These are phyloP conservation scores for Drosophila bunnanda DNA, from an alignment of 2,888 invertebrate species.

Conservation along the genomic window DNA sequence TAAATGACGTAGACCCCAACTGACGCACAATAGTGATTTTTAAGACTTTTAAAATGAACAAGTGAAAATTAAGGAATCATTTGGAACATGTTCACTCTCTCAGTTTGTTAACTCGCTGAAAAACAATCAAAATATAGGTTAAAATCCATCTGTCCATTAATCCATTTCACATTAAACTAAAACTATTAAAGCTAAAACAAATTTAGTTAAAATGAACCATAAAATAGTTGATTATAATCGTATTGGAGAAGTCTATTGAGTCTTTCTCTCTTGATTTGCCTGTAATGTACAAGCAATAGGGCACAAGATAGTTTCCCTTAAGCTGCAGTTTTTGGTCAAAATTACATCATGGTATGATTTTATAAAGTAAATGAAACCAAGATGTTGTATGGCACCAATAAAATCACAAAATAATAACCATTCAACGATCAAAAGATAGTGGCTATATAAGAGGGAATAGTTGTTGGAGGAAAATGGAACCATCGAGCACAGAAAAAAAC, in stretches of 20 bases:
- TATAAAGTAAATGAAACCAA: background rate
- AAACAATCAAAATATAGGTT: too few relatives aligned
- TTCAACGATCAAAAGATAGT: constrained; percentile 6
- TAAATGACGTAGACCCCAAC: constrained; percentile 5
- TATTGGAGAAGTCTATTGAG: background rate
- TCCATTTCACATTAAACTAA: background rate
- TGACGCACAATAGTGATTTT: constrained; percentile 6
- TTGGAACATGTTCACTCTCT: background rate
- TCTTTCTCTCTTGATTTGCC: background rate
- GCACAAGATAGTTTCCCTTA: background rate
- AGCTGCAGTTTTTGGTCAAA: background rate
- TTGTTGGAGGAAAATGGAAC: constrained; percentile 14
- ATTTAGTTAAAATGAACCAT: background rate
- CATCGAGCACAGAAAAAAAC: background rate
- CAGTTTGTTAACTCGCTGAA: too few relatives aligned
- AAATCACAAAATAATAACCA: background rate
- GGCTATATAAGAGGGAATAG: background rate
- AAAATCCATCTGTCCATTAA: too few relatives aligned
- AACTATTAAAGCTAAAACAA: background rate
- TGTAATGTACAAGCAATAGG: background rate
- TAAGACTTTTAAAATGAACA: background rate
- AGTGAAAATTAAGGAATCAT: background rate
- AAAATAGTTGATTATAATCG: background rate
- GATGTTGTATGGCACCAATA: background rate
- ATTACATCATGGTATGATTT: background rate